A percentile compares a stretch with the other conserved stretches of the same genome.
phyloP scores from a whole-genome alignment of 2,113 vertebrate species.

The Zapus hudsonius region DNA sequence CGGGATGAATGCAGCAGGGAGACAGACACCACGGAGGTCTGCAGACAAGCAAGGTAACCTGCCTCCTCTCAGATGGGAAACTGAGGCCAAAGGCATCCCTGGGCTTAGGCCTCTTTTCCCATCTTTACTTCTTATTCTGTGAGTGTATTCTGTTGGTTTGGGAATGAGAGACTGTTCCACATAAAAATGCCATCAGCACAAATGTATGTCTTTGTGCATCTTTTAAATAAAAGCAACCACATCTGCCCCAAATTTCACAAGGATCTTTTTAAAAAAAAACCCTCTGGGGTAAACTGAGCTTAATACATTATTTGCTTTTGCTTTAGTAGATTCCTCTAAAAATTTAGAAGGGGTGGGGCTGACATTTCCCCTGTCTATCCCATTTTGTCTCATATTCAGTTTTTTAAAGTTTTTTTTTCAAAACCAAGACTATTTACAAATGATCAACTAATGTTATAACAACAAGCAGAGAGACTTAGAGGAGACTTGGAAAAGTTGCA shows the following conservation, averaged over 20 bases:
- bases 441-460: not conserved
- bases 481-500: not conserved
- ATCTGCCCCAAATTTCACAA: not conserved
- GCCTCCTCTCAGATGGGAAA: not conserved
- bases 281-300: not conserved
- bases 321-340: not conserved
- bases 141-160: not conserved
- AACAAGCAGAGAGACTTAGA: not conserved
- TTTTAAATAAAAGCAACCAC: not conserved
- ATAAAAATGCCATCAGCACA: not conserved
- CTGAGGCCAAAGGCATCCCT: not conserved
- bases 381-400: not conserved
- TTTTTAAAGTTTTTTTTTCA: not conserved
- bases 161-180: not conserved
- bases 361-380: not conserved
- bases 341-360: not conserved
- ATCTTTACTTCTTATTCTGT: not conserved
- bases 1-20: not conserved
- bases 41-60: not conserved
- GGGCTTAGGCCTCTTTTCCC: not conserved
- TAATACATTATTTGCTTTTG: not conserved
- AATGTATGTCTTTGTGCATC: not conserved
- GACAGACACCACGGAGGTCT: rapidly evolving
- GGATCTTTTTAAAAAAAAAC: not conserved
- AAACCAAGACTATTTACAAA: not conserved